These are phyloP conservation scores for Phytoseiulus persimilis DNA, from an alignment of 2,888 invertebrate species.

Conservation along the genomic window DNA sequence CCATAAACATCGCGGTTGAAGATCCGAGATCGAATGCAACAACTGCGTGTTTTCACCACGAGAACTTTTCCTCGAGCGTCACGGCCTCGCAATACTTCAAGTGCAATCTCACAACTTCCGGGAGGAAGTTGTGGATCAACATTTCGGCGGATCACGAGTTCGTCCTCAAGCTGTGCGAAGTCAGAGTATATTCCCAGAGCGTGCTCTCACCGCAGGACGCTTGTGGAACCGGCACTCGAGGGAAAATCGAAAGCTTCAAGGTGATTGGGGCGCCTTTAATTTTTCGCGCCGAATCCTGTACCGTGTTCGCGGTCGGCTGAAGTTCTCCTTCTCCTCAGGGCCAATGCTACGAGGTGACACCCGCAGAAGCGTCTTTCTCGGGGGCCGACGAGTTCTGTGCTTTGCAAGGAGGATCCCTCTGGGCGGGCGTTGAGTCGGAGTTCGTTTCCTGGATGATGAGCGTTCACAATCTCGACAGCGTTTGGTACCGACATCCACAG, in stretches of 20 bases:
- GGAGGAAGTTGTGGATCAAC: neutral
- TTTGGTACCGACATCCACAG: neutral
- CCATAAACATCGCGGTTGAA: neutral
- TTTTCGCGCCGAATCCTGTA: too few relatives aligned
- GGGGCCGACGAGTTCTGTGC: neutral
- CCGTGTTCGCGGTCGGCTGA: neutral
- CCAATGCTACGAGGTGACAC: conserved; percentile 12
- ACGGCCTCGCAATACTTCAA: neutral
- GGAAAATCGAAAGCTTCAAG: conserved; percentile 27
- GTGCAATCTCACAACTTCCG: neutral
- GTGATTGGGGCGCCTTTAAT: too few relatives aligned
- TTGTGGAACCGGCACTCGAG: neutral
- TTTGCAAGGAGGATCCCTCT: neutral
- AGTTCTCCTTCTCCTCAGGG: neutral
- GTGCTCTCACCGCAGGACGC: conserved; percentile 29
- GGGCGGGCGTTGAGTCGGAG: neutral
- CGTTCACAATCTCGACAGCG: conserved; percentile 16
- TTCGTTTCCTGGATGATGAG: conserved; percentile 36
- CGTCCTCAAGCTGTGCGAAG: neutral
- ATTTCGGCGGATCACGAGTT: neutral
- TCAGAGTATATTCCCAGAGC: conserved; percentile 6
- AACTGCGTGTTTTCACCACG: neutral
- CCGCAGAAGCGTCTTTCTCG: neutral
- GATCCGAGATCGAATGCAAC: neutral
- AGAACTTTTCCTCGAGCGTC: neutral